Evolutionary conservation across 2,113 vertebrate genomes (phyloP).

Genomic region (Peromyscus leucopus): DNA sequence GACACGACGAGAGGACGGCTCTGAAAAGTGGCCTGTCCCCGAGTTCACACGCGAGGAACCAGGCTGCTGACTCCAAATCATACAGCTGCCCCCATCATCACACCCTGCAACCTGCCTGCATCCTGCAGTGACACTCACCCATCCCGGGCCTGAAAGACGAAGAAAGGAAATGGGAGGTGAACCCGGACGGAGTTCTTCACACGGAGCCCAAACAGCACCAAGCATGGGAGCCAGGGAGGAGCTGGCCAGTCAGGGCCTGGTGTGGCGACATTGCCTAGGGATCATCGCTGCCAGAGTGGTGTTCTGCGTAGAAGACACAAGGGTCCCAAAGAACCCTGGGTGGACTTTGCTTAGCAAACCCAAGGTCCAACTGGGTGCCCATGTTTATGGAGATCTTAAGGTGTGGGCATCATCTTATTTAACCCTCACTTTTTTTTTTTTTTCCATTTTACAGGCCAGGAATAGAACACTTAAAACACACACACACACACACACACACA

Average conservation of each 20-base stretch:
- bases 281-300: not conserved
- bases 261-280: not conserved
- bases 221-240: not conserved
- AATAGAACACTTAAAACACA: not conserved
- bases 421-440: not conserved
- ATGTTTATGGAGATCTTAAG: not conserved
- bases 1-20: not conserved
- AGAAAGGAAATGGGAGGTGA: not conserved
- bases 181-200: not conserved
- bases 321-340: not conserved
- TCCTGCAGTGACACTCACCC: not conserved
- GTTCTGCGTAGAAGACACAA: not conserved
- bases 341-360: not conserved
- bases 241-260: not conserved
- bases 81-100: not conserved
- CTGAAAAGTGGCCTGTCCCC: not conserved
- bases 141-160: not conserved
- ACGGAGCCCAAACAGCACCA: not conserved
- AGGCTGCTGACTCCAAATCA: not conserved
- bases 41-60: not conserved
- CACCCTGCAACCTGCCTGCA: not conserved
- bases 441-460: constrained; percentile 9
- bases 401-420: not conserved
- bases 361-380: not conserved
- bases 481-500: no score